Conservation (phyloP, 1,140 invertebrate genomes). For the Manduca sexta region DNA sequence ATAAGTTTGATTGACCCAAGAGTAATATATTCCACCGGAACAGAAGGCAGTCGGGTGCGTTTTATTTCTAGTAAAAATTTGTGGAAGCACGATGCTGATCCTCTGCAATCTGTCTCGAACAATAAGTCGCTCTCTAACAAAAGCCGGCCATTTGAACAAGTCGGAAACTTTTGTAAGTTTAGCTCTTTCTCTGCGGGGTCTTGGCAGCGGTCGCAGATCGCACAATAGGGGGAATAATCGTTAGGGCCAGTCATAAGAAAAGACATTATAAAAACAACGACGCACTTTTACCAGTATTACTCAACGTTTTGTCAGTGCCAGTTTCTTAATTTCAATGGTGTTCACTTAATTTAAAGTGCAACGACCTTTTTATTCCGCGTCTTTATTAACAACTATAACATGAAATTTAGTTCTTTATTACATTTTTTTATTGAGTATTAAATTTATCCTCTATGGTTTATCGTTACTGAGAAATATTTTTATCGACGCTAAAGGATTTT, state of each 20-base stretch:
- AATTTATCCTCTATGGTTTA: too few species aligned
- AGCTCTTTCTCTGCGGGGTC: constrained; percentile 58
- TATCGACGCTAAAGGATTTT: too few species aligned
- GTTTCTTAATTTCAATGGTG: constrained; percentile 34
- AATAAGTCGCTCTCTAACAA: constrained; percentile 69
- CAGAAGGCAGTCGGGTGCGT: constrained; percentile 16
- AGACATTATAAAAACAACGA: constrained; percentile 62
- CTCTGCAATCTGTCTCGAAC: constrained; percentile 68
- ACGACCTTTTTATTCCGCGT: too few species aligned
- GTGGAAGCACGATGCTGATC: constrained; percentile 47
- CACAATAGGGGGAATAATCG: constrained; percentile 66
- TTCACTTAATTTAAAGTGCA: too few species aligned
- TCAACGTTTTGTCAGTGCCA: constrained; percentile 50
- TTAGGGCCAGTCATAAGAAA: constrained; percentile 60
- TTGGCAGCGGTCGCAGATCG: constrained; percentile 51
- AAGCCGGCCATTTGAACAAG: constrained; percentile 70
- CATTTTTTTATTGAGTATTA: too few species aligned
- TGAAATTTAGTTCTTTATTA: too few species aligned
- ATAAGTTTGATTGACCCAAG: neutral
- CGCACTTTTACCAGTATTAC: constrained; percentile 50
- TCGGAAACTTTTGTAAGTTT: constrained; percentile 71
- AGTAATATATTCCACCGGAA: neutral
- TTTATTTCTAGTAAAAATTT: constrained; percentile 31
- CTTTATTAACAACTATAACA: too few species aligned
- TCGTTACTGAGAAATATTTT: too few species aligned